Evolutionary conservation across 2,888 invertebrate species (phyloP), one percentile per base, ranked within the genome.

Genomic region (Eudemis profundana): DNA sequence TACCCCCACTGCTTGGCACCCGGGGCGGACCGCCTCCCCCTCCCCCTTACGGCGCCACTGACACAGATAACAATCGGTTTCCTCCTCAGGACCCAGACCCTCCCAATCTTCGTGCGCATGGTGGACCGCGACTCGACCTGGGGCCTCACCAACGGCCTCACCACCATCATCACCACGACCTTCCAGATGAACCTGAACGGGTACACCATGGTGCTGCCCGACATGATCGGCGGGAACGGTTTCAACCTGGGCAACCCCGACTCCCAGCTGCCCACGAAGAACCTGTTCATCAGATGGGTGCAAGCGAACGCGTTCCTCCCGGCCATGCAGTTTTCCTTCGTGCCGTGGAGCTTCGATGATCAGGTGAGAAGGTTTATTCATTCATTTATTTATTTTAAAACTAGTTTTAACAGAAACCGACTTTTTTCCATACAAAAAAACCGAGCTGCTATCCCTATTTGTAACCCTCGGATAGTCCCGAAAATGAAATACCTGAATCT

Each of bases 301-400:
- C 95, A 96, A 78, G 94, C 95, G 0, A 95, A 95, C 68, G 93
- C 94, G 0, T 96, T 96, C 74, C 95, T 97, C 94, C 96, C 97
- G 0, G 89, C 94, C 5, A 88, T 97, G 82, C 96, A 97, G 86
- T 96, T 96, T 81, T 96, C 96, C 0, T 94, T 94, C 69, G 93
- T 95, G 5, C 97, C 97, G 0, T 97, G 97, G 96, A 94, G 95
- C 63, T 96, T 93, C 78, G 95, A 95, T 74, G 78, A 90, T 1
- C 93, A 94, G 81, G 92, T 90, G 33, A 61, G 50, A 23, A 5
- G 3, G 14, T 33, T 38, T 29, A 5, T 15, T 5, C 1, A 29
- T 14, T 27, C 3, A 3, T n/a, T n/a, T n/a, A n/a, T n/a, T n/a
- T n/a, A n/a, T n/a, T n/a, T n/a, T n/a, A n/a, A n/a, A n/a, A n/a